A percentile compares a stretch with the other conserved stretches of the same genome.
Evolutionary conservation across 2,113 vertebrate species (phyloP).

Genomic region (Catagonus wagneri): DNA sequence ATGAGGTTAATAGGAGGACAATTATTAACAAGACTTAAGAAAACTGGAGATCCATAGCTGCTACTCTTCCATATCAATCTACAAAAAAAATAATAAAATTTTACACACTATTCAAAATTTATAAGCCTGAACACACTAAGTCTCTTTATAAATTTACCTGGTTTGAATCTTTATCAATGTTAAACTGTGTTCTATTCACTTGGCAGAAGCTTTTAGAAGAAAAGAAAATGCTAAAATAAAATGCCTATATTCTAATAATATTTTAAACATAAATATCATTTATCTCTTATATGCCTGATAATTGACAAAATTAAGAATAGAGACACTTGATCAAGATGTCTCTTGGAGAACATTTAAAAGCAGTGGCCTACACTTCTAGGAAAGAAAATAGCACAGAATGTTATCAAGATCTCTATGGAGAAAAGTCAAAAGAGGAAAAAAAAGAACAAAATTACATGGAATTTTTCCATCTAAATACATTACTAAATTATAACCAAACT

Average conservation of each 20-base stretch:
- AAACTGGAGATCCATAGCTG: constrained; percentile 29
- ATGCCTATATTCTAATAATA: neutral
- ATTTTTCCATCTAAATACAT: neutral
- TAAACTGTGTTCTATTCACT: neutral
- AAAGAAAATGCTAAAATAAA: neutral
- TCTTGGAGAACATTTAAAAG: constrained; percentile 20
- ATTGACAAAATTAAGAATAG: neutral
- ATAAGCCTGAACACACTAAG: neutral
- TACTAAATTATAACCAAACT: neutral
- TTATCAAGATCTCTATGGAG: neutral
- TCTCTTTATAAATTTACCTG: neutral
- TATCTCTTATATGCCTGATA: neutral
- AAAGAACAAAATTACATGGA: neutral
- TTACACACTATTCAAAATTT: neutral
- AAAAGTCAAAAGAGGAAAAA: neutral
- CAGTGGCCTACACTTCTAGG: neutral
- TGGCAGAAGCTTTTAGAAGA: neutral
- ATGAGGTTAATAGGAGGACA: neutral
- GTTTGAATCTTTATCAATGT: neutral
- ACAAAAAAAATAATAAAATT: neutral
- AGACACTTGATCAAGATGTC: neutral
- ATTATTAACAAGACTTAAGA: neutral
- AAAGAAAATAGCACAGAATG: neutral
- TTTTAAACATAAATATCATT: neutral
- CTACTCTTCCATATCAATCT: neutral